These are phyloP conservation scores for Diloba caeruleocephala DNA, from an alignment of 2,888 invertebrate genomes.

Conservation along the genomic window DNA sequence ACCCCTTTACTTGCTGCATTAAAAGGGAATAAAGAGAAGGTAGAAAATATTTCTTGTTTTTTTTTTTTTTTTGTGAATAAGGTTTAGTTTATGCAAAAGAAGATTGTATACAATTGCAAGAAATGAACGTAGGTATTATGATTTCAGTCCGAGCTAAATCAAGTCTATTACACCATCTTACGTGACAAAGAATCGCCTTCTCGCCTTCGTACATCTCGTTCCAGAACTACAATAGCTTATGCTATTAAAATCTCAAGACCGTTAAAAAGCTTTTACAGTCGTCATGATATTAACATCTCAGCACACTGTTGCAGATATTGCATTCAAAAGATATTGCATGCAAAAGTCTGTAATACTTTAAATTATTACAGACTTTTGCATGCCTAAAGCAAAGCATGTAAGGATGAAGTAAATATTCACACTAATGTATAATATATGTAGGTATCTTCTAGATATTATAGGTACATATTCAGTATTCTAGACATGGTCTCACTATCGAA, in stretches of 20 bases:
- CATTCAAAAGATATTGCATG: not conserved
- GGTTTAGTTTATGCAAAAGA: too few relatives aligned
- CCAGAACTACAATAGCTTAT: constrained; percentile 24
- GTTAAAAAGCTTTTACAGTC: constrained; percentile 27
- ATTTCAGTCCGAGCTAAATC: too few relatives aligned
- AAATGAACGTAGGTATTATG: not conserved
- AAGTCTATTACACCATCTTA: too few relatives aligned
- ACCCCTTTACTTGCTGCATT: constrained; percentile 33
- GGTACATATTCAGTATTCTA: too few relatives aligned
- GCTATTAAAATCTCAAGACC: constrained; percentile 36
- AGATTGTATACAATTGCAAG: too few relatives aligned
- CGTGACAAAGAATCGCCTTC: constrained; percentile 7
- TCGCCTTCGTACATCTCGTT: not conserved
- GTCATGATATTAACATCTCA: constrained; percentile 30
- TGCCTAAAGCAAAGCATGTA: not conserved
- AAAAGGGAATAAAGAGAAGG: too few relatives aligned
- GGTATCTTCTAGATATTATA: too few relatives aligned
- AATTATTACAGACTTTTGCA: not conserved
- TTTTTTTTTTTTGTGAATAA: too few relatives aligned
- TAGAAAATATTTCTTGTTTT: too few relatives aligned
- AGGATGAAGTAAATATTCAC: not conserved
- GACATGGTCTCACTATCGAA: too few relatives aligned
- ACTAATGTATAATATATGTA: too few relatives aligned
- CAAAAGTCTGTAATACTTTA: too few relatives aligned
- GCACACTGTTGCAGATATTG: not conserved